Base-by-base conservation (phyloP, 2,113 vertebrate species). In the Felis chaus region DNA sequence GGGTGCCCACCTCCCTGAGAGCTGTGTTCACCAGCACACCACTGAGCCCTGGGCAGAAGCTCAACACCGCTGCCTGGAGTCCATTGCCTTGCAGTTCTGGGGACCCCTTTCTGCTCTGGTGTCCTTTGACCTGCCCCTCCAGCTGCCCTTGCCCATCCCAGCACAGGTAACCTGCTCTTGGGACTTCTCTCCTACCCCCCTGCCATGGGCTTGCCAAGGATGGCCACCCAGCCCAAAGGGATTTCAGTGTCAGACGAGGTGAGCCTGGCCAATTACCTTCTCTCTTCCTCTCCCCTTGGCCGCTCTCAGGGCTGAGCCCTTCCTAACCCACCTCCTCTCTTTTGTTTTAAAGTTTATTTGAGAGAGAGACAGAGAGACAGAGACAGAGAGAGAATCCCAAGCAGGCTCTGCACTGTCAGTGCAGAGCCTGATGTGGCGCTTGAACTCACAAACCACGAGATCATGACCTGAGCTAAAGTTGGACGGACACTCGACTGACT, bases 161-260 rank as follows among this genome's bases (percentile, higher is more conserved):
- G 39, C 15, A 2, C 19, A 14, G 82, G 61, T 7, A 63, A 55
- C 76, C 36, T 1, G 18, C 33, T 89, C 55, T 39, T 12, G 48
- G 31, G 41, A 39, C 11, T 13, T 50, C 48, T 48, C 36, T 48
- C 74, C 74, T 27, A 41, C 21, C 55, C 65, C 86, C 84, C 10
- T 1, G 1, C 55, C 8, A 0, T 15, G 1, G 65, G 61, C 55
- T 57, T 63, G 45, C 86, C 0, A 3, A 4, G 31, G 36, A 29
- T 45, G 27, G 39, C 76, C 3, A 2, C 65, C 63, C 55, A 31
- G 53, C 45, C 53, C 71, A 45, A 41, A 73, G 50, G 81, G 89
- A 65, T 68, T 55, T 93, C 61, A 65, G 80, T 12, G 57, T 73
- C 63, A 53, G 68, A 14, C 1, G 2, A 76, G 63, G 68, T 39